phyloP scores from a whole-genome alignment of 2,113 vertebrate genomes.

The Sakesphorus luctuosus region DNA sequence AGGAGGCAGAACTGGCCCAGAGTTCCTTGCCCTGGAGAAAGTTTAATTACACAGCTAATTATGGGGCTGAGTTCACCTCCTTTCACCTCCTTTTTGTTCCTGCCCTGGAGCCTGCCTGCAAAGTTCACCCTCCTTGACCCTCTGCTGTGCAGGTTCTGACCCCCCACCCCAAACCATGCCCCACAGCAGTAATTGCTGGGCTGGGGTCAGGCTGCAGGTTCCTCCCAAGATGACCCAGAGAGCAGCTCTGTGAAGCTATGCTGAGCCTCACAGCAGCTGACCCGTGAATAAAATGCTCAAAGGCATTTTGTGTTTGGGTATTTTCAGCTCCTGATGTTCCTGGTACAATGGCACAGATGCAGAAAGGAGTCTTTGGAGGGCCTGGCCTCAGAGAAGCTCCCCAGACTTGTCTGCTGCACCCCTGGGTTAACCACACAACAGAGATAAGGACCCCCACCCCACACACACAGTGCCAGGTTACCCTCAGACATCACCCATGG shows the following conservation, averaged over 20 bases:
- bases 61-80: not conserved
- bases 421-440: rapidly evolving
- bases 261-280: not conserved
- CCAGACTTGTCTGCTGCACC: rapidly evolving
- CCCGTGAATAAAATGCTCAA: not conserved
- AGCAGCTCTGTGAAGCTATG: not conserved
- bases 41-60: not conserved
- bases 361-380: not conserved
- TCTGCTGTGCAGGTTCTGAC: rapidly evolving
- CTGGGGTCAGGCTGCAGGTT: not conserved
- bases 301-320: not conserved
- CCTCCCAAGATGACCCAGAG: not conserved
- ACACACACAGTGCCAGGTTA: not conserved
- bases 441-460: not conserved
- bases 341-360: rapidly evolving
- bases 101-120: not conserved
- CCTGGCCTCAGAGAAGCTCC: not conserved
- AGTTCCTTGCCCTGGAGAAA: not conserved
- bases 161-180: not conserved
- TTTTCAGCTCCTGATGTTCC: not conserved
- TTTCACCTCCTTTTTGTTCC: not conserved
- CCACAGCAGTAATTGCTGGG: not conserved
- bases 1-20: not conserved
- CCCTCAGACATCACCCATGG: not conserved
- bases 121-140: not conserved